phyloP scores from a whole-genome alignment of 2,797 vertebrate genomes.

The Premnoplex brunnescens region DNA sequence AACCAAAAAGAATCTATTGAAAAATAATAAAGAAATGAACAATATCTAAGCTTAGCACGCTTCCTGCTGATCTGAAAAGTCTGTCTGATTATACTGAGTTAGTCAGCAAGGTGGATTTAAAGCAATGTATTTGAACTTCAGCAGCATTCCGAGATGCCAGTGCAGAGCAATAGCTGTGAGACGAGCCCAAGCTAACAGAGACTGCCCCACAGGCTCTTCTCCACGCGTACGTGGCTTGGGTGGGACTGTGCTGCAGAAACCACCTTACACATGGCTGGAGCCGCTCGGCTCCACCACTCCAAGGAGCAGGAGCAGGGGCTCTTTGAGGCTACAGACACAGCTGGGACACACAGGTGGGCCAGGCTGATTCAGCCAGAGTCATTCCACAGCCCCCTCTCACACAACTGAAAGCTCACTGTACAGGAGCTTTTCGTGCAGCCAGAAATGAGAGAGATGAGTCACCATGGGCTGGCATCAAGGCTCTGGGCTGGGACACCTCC shows the following conservation, averaged over 20 bases:
- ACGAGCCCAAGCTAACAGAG: not conserved
- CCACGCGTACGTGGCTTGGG: not conserved
- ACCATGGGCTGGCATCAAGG: not conserved
- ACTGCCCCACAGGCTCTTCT: not conserved
- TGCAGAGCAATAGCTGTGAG: not conserved
- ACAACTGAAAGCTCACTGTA: not conserved
- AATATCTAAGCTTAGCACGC: not conserved
- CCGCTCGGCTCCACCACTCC: not conserved
- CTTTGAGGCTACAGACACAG: not conserved
- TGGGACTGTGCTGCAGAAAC: not conserved
- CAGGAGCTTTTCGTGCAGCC: not conserved
- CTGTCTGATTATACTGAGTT: not conserved
- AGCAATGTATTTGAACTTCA: constrained; percentile 2
- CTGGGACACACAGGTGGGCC: not conserved
- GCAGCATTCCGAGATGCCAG: not conserved
- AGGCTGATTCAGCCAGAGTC: not conserved
- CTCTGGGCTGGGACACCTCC: not conserved
- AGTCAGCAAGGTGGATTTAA: constrained; percentile 15
- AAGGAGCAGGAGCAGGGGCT: not conserved
- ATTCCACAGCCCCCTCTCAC: not conserved
- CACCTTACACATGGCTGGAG: not conserved
- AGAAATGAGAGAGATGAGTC: not conserved
- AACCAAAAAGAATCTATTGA: constrained; percentile 8
- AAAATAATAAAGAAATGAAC: not conserved
- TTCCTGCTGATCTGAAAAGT: not conserved